phyloP scores from a whole-genome alignment of 1,140 invertebrate species.

The Drosophila subobscura region DNA sequence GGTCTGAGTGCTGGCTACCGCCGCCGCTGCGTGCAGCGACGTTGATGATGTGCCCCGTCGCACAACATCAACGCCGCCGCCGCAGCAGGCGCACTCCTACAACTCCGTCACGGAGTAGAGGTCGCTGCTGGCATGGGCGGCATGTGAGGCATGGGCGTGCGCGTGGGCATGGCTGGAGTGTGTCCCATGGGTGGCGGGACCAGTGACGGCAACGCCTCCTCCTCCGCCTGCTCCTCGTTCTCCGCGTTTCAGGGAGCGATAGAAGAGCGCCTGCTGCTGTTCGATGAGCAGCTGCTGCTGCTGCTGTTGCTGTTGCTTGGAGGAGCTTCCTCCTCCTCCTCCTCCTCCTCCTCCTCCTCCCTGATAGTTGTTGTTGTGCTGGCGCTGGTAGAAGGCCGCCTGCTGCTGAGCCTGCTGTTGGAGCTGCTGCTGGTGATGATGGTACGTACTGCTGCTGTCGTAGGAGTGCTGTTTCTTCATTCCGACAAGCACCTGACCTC shows the following conservation, averaged over 20 bases:
- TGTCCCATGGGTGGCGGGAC: neutral
- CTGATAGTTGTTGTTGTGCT: conserved; percentile 75
- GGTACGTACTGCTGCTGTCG: conserved; percentile 68
- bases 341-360: conserved; percentile 20
- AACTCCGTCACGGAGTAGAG: conserved; percentile 82
- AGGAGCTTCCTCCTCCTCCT: conserved; percentile 12
- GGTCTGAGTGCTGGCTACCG: conserved; percentile 54
- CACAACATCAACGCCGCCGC: conserved; percentile 83
- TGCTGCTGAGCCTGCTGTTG: conserved; percentile 55
- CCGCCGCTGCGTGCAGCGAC: conserved; percentile 70
- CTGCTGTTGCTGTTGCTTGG: conserved; percentile 54
- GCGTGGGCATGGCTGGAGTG: neutral
- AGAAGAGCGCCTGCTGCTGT: conserved; percentile 72
- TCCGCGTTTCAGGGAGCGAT: conserved; percentile 77
- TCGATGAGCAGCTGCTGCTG: conserved; percentile 54
- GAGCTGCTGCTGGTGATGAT: conserved; percentile 70
- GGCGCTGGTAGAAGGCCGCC: conserved; percentile 59
- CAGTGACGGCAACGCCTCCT: conserved; percentile 3
- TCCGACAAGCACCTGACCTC: conserved; percentile 48
- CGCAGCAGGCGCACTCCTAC: conserved; percentile 84
- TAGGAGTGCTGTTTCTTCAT: conserved; percentile 81
- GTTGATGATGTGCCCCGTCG: conserved; percentile 71
- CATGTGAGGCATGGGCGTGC: conserved; percentile 34
- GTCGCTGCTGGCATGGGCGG: conserved; percentile 64
- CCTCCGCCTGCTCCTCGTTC: conserved; percentile 22